These are phyloP conservation scores for Serripes groenlandicus DNA, from an alignment of 2,888 invertebrate genomes.

Conservation along the genomic window DNA sequence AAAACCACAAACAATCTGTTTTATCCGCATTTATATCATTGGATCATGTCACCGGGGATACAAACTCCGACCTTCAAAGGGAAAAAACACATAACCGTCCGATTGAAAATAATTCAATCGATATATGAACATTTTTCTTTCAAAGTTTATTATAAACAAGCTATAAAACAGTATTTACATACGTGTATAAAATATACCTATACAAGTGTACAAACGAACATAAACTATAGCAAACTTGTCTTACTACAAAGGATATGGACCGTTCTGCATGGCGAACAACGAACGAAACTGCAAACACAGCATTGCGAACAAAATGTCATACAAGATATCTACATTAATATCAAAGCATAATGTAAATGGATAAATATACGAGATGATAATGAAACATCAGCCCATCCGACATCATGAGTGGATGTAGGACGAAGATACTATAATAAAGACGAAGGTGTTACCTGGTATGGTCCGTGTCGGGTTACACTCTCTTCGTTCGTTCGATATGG, in stretches of 20 bases:
- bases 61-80: constrained; percentile 8
- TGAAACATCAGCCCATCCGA: not conserved
- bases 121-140: too few species aligned
- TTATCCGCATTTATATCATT: not conserved
- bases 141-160: too few species aligned
- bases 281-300: too few species aligned
- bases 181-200: too few species aligned
- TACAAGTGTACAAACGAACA: too few species aligned
- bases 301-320: too few species aligned
- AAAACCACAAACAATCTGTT: not conserved
- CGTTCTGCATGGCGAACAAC: too few species aligned
- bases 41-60: not conserved
- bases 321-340: not conserved
- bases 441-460: not conserved
- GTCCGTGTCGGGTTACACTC: constrained; percentile 42
- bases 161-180: too few species aligned
- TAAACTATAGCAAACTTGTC: too few species aligned
- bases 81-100: not conserved
- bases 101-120: not conserved
- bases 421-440: not conserved
- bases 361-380: not conserved
- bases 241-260: too few species aligned
- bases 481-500: constrained; percentile 42
- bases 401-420: not conserved
- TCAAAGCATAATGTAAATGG: not conserved